A percentile compares a stretch with the other conserved stretches of the same genome.
Conservation (phyloP, 2,888 invertebrate species). For the Acrocera orbiculus region DNA sequence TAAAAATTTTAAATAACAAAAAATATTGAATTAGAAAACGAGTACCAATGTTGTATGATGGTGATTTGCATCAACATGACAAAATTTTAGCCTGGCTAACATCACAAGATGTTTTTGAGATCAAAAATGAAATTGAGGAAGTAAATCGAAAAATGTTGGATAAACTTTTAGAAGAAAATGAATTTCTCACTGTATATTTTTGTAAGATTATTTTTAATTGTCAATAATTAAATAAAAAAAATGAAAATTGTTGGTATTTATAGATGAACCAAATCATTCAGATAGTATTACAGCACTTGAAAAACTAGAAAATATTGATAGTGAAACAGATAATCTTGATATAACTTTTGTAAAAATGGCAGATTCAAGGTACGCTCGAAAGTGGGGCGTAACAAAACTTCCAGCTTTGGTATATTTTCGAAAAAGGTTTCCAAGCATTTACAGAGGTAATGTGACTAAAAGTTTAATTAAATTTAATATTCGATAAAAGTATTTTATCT, state of each 20-base stretch:
- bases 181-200: constrained; percentile 87
- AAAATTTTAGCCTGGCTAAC: constrained; percentile 77
- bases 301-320: constrained; percentile 83
- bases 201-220: constrained; percentile 47
- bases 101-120: constrained; percentile 85
- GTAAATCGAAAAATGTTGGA: constrained; percentile 94
- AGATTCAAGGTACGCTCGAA: constrained; percentile 75
- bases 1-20: background rate
- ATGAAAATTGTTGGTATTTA: constrained; percentile 14
- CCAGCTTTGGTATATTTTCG: constrained; percentile 86
- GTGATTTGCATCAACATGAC: constrained; percentile 74
- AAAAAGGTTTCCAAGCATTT: constrained; percentile 82
- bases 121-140: constrained; percentile 92
- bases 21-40: constrained; percentile 33
- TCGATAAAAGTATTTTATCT: too few species aligned
- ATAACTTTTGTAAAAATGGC: constrained; percentile 91
- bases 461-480: background rate
- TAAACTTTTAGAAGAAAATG: constrained; percentile 84
- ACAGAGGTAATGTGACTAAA: constrained; percentile 50
- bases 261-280: constrained; percentile 62
- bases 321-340: constrained; percentile 84
- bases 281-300: constrained; percentile 70
- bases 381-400: constrained; percentile 83
- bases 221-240: background rate
- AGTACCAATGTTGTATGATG: constrained; percentile 74